Evolutionary conservation across 2,797 vertebrate species (phyloP).

Genomic region (Bryconaethiops microstoma): DNA sequence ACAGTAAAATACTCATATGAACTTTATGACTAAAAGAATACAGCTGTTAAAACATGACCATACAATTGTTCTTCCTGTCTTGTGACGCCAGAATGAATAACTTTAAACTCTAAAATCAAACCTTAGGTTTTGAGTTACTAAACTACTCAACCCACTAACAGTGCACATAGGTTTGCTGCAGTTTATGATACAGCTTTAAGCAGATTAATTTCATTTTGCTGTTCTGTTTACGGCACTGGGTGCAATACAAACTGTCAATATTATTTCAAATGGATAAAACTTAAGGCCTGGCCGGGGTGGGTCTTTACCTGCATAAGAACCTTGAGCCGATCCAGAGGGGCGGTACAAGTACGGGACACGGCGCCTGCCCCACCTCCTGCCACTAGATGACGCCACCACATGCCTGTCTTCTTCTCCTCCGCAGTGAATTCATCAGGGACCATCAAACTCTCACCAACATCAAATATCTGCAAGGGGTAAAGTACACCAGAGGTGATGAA

Average conservation of each 20-base stretch:
- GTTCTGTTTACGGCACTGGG: not conserved
- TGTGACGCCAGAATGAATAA: not conserved
- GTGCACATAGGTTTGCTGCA: not conserved
- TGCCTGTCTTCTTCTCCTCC: conserved; percentile 92
- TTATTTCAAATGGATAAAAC: not conserved
- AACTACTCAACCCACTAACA: not conserved
- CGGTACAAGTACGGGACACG: conserved; percentile 92
- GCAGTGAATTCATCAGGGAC: conserved; percentile 97
- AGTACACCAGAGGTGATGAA: not conserved
- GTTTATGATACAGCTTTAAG: not conserved
- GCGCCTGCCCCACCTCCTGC: conserved; percentile 94
- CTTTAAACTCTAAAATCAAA: not conserved
- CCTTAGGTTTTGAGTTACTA: not conserved
- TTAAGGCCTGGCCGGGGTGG: not conserved
- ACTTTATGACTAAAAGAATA: conserved; percentile 2
- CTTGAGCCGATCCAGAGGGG: conserved; percentile 93
- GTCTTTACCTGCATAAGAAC: conserved; percentile 94
- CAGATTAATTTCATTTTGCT: not conserved
- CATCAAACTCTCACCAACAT: conserved; percentile 92
- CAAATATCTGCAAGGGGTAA: conserved; percentile 85
- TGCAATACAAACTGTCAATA: not conserved
- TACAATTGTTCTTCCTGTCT: not conserved
- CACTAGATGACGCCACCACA: conserved; percentile 97
- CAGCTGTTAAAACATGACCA: conserved; percentile 7
- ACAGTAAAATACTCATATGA: conserved; percentile 2